phyloP scores from a whole-genome alignment of 2,888 invertebrate genomes.

The Drosophila helvetica region DNA sequence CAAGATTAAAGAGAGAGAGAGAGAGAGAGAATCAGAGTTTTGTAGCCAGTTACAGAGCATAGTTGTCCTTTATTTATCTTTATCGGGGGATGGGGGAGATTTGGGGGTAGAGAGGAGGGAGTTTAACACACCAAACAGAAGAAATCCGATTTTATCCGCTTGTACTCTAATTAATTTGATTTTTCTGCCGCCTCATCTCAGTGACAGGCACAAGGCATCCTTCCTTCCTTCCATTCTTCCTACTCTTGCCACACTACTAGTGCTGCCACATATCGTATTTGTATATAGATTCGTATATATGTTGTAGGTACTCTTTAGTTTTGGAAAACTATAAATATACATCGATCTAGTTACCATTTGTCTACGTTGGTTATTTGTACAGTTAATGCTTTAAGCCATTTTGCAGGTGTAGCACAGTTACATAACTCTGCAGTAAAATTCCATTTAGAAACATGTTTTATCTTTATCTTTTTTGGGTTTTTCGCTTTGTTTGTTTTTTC shows the following conservation, averaged over 20 bases:
- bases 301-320: neutral
- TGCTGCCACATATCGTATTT: slow-evolving; percentile 11
- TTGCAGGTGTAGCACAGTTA: slow-evolving; percentile 5
- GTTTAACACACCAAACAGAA: slow-evolving; percentile 27
- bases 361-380: slow-evolving; percentile 19
- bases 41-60: slow-evolving; percentile 43
- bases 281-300: slow-evolving; percentile 2
- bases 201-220: slow-evolving; percentile 27
- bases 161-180: slow-evolving; percentile 46
- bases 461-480: slow-evolving; percentile 10
- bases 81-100: slow-evolving; percentile 26
- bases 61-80: slow-evolving; percentile 48
- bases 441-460: slow-evolving; percentile 21
- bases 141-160: slow-evolving; percentile 53
- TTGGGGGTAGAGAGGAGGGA: neutral
- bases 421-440: slow-evolving; percentile 33
- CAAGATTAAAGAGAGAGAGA: neutral
- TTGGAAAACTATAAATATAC: slow-evolving; percentile 33
- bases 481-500: slow-evolving; percentile 16
- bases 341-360: slow-evolving; percentile 14
- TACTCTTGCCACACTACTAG: no score
- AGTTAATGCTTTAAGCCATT: slow-evolving; percentile 30
- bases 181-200: slow-evolving; percentile 45
- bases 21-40: slow-evolving; percentile 13
- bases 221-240: no score